Evolutionary conservation across 2,113 vertebrate species (phyloP).

Genomic region (Jaculus jaculus): DNA sequence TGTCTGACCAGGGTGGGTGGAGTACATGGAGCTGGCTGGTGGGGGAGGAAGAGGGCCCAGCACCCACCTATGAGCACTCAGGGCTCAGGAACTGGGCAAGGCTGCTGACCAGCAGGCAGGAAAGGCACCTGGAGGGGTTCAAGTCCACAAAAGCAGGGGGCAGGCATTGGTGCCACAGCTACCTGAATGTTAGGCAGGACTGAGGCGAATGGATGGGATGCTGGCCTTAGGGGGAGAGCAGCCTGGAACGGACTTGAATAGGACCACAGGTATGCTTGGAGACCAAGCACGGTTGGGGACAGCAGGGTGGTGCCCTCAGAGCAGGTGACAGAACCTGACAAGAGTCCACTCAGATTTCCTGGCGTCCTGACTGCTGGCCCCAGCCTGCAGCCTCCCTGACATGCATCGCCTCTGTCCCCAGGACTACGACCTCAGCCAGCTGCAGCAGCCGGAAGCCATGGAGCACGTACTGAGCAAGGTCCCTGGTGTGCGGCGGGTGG

Average conservation of each 20-base stretch:
- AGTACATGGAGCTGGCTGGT: background rate
- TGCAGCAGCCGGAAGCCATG: slow-evolving; percentile 96
- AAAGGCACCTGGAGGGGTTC: accelerated
- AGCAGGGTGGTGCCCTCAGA: background rate
- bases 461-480: slow-evolving; percentile 96
- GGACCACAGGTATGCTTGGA: background rate
- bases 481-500: slow-evolving; percentile 93
- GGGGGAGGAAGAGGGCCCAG: background rate
- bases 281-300: too few relatives aligned
- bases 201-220: accelerated
- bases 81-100: background rate
- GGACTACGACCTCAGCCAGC: slow-evolving; percentile 98
- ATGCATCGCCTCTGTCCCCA: slow-evolving; percentile 73
- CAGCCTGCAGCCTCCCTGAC: background rate
- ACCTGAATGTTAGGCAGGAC: background rate
- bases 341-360: accelerated
- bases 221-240: accelerated
- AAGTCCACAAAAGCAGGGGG: background rate
- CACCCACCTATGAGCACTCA: too few relatives aligned
- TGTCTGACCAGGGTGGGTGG: accelerated
- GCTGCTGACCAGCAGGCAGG: background rate
- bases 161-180: background rate
- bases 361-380: accelerated
- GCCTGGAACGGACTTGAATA: accelerated
- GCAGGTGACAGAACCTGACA: background rate